Evolutionary conservation across 2,113 vertebrate genomes (phyloP).

Genomic region (Tetrax tetrax): DNA sequence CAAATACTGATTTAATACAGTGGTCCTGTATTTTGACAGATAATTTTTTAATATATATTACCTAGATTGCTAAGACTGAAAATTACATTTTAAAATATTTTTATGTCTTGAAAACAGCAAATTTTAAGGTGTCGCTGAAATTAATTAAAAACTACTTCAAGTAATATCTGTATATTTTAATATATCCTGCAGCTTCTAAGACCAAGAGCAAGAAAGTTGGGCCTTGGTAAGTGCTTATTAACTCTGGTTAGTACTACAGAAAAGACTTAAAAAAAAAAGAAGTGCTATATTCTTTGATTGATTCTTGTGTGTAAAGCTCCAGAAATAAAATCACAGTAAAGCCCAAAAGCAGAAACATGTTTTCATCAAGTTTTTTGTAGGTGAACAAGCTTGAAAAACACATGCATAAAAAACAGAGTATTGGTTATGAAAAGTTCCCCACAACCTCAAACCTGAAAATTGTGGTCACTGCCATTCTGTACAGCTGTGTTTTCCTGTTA

Average conservation of each 20-base stretch:
- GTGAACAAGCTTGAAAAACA: background rate
- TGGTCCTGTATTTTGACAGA: background rate
- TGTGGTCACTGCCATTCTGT: background rate
- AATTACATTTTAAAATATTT: background rate
- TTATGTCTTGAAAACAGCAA: background rate
- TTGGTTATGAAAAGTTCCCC: background rate
- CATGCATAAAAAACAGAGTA: background rate
- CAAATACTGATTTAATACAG: background rate
- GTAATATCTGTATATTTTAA: background rate
- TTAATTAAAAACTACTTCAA: background rate
- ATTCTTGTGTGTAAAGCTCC: background rate
- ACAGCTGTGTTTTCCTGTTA: background rate
- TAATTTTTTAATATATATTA: background rate
- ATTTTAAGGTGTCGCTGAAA: background rate
- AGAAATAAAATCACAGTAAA: background rate
- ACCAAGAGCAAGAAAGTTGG: slow-evolving; percentile 89
- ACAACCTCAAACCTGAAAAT: background rate
- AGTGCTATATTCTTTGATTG: background rate
- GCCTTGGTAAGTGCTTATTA: slow-evolving; percentile 84
- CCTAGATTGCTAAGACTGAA: background rate
- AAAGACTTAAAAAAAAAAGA: background rate
- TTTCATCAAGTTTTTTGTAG: background rate
- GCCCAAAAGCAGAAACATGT: background rate
- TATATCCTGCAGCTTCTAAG: slow-evolving; percentile 83
- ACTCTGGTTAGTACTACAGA: background rate